These are phyloP conservation scores for Ypsolopha scabrella DNA, from an alignment of 2,888 invertebrate species.

Conservation along the genomic window DNA sequence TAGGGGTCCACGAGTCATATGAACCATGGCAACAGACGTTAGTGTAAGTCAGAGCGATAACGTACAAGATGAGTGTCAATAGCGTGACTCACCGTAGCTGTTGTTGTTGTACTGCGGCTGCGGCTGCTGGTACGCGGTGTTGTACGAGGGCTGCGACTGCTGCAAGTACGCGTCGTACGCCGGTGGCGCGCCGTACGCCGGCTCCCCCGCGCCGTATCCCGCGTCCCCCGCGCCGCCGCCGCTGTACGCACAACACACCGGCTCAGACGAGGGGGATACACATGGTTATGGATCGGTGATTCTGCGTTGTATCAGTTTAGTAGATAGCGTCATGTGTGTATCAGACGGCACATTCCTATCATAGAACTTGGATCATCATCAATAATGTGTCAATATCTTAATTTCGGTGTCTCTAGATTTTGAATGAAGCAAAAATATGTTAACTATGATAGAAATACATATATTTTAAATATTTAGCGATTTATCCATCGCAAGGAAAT, in stretches of 20 bases:
- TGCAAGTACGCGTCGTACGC: conserved; percentile 52
- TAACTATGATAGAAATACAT: too few species aligned
- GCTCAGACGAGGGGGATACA: background rate
- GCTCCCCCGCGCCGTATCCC: conserved; percentile 48
- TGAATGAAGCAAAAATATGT: too few species aligned
- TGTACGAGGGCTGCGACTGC: conserved; percentile 52
- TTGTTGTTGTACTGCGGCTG: conserved; percentile 47
- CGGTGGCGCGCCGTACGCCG: conserved; percentile 37
- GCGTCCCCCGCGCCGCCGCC: conserved; percentile 52
- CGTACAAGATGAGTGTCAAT: conserved; percentile 9
- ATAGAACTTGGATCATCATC: conserved; percentile 54
- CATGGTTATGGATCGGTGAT: background rate
- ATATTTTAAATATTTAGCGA: too few species aligned
- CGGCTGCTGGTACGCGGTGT: conserved; percentile 35
- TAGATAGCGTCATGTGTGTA: conserved; percentile 55
- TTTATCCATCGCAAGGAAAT: too few species aligned
- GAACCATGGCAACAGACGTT: too few species aligned
- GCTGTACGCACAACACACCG: conserved; percentile 14
- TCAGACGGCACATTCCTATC: conserved; percentile 71
- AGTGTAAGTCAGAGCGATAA: too few species aligned
- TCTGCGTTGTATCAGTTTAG: background rate
- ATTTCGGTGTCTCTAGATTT: too few species aligned
- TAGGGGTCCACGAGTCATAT: too few species aligned
- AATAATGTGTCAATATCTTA: background rate
- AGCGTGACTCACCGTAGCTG: conserved; percentile 52